Base-by-base conservation (phyloP, 2,113 vertebrate genomes). In the Scomber scombrus region DNA sequence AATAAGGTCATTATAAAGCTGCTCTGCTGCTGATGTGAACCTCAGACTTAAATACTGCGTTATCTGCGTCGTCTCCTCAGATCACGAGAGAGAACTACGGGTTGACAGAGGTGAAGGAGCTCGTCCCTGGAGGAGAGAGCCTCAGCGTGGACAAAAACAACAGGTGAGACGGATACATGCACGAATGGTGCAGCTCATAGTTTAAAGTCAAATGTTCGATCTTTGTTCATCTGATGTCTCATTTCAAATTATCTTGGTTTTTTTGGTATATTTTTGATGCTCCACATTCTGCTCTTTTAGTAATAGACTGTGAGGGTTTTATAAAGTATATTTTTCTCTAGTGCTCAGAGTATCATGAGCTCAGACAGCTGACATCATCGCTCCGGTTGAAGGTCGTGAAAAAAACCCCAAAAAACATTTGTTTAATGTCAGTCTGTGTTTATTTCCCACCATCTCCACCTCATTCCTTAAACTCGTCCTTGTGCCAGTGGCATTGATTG, bases 81-180 rank as follows among this genome's bases (percentile, higher is more conserved):
- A 97, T 99, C 82, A 97, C 96, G 85, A 96, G 97, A 76, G 97
- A 99, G 86, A 97, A 97, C 92, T 99, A 98, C 8, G 98, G 98
- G 7, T 91, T 99, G 79, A 94, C 95, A 0, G 97, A 98, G 69
- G 95, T 97, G 56, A 98, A 97, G 92, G 96, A 97, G 78, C 94
- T 99, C 60, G 56, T 99, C 10, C 96, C 97, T 1, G 96, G 94
- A 66, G 98, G 98, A 86, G 96, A 98, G 80, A 93, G 77, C 86
- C 92, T 97, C 65, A 67, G 92, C 0, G 98, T 99, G 89, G 94
- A 96, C 81, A 96, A 95, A 82, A 92, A 95, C 49, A 99, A 99
- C 87, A 97, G 97, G 98, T 97, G 54, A 87, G 94, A 68, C 18
- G 9, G 16, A 50, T 50, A 23, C 45, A 66, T 18, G 10, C n/a